A percentile compares a stretch with the other conserved stretches of the same genome.
phyloP scores from a whole-genome alignment of 2,888 invertebrate genomes.

The Bhutanitis thaidina region DNA sequence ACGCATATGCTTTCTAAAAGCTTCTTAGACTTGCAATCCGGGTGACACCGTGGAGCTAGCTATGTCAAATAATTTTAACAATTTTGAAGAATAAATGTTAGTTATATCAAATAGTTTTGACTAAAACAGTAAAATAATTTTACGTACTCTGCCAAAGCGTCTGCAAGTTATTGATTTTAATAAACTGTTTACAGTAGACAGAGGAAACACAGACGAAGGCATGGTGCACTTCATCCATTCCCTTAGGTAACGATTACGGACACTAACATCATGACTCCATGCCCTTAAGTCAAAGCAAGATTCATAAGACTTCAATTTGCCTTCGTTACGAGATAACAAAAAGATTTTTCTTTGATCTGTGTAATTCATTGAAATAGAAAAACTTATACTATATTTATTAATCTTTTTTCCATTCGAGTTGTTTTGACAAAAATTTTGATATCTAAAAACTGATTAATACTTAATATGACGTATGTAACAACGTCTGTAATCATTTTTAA shows the following conservation, averaged over 20 bases:
- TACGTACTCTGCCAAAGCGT: conserved; percentile 44
- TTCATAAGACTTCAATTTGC: conserved; percentile 73
- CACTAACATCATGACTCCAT: conserved; percentile 70
- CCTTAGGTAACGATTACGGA: conserved; percentile 50
- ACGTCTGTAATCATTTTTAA: conserved; percentile 6
- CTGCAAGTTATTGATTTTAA: conserved; percentile 52
- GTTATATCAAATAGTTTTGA: no score
- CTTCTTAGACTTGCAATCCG: conserved; percentile 61
- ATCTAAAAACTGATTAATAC: conserved; percentile 23
- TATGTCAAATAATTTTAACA: conserved; percentile 26
- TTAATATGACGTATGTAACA: neutral
- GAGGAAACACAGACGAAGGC: conserved; percentile 53
- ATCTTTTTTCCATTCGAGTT: conserved; percentile 34
- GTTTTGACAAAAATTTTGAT: conserved; percentile 43
- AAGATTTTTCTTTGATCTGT: conserved; percentile 30
- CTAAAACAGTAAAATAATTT: no score
- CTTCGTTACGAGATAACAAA: conserved; percentile 69
- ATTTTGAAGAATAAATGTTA: neutral
- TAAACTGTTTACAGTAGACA: conserved; percentile 39
- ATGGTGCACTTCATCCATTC: conserved; percentile 69
- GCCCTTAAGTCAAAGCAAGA: conserved; percentile 77
- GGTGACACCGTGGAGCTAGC: conserved; percentile 56
- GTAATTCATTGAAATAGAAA: conserved; percentile 53
- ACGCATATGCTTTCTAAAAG: conserved; percentile 57
- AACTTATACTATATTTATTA: conserved; percentile 14